Base-by-base conservation (phyloP, 35 echinoderm and acorn worm genomes). In the Heliocidaris tuberculata region DNA sequence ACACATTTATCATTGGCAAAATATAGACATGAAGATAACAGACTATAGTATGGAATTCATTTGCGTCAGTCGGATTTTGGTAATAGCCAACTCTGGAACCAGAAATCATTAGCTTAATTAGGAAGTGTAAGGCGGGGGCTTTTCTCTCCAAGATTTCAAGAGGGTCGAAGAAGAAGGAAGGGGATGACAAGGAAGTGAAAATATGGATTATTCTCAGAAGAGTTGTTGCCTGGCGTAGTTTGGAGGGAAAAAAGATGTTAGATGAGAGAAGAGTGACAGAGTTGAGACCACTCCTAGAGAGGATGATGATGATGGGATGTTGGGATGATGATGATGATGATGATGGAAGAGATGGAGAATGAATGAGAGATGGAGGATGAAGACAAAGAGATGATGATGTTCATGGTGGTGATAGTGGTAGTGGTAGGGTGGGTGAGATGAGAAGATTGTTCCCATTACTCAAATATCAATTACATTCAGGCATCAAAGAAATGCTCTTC, bases 101-200 rank as follows among this genome's bases (percentile, higher is more conserved):
- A 50, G 47, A 48, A 93, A 93, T 93, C 91, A 93, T 93, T 93
- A 93, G n/a, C 91, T 93, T 93, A 93, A 93, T 93, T 93, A 93
- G 91, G 29, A 93, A 89, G 87, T 89, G 87, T 47, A 89, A 89
- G 47, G 31, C 31, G 32, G 31, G 87, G 87, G 47, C 31, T 89
- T 48, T 48, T 47, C 87, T 47, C 87, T 32, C 47, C 31, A 42
- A 42, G 35, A 42, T 42, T 87, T 42, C 86, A 7, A 78, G 61
- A 71, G 19, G 16, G 61, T n/a, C 27, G 27, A 59, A 59, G 92
- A 48, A 93, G 15, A 60, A 93, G 92, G 47, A 32, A 93, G 59
- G 50, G 50, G 59, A 32, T 12, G 49, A 90, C 27, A 2, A 90
- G 88, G 88, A 27, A 90, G 92, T 31, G 48, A 93, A 56, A 61